Evolutionary conservation across 1,140 invertebrate genomes (phyloP), one percentile per base, ranked within the genome.

Genomic region (Apis dorsata): DNA sequence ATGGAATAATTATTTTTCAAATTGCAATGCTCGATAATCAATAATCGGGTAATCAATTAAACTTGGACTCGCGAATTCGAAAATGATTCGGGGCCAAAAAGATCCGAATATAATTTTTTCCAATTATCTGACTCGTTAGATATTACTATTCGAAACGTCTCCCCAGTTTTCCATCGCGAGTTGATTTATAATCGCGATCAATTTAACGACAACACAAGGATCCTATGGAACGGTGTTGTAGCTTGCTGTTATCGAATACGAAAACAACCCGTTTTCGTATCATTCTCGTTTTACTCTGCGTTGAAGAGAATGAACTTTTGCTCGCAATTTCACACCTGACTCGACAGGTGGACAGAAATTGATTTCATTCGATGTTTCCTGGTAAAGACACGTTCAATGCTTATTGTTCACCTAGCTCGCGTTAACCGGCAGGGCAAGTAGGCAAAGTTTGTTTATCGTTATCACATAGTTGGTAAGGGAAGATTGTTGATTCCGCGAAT

Each of bases 201-300:
- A 21, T 13, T 24, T 65, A 66, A 77, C 62, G 62, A 77, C 75
- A 28, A 76, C 15, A 34, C 60, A 49, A n/a, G 44, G n/a, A 66
- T 66, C 60, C 19, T 34, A 66, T 28, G 51, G 60, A 63, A 76
- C 59, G 28, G 71, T 15, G 44, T 76, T 24, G 15, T n/a, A 53
- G 75, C 19, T 24, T 28, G 51, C 62, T 51, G 34, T 44, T 55
- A 55, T 77, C 44, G 24, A 55, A 77, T 66, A 55, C 28, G 5
- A 44, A 60, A 49, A 55, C 75, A 77, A 77, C 75, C 51, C 55
- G 75, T 66, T 66, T 19, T 11, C 49, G 12, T 77, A 55, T 77
- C 62, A 17, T 65, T 66, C 49, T 55, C 51, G 7, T 66, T 66
- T 77, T 66, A 28, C 62, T 55, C 13, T 24, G 3, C n/a, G 24